Percentiles rank a stretch among this genome's conserved stretches.
These are phyloP conservation scores for Seriola rivoliana DNA, from an alignment of 2,113 vertebrate genomes.

Conservation along the genomic window DNA sequence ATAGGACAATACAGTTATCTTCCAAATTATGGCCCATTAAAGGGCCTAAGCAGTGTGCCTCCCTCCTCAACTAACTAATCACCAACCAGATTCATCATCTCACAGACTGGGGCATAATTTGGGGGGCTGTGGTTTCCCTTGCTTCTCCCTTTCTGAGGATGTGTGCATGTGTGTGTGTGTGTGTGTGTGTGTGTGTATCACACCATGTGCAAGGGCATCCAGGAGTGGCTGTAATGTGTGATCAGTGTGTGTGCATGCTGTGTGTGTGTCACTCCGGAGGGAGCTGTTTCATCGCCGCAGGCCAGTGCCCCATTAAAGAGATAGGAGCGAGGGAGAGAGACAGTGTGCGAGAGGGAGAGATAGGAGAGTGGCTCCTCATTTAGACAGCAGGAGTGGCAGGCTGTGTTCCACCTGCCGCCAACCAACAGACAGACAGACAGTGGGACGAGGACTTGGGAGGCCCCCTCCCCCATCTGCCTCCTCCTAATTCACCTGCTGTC, in stretches of 20 bases:
- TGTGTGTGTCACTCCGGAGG: conserved; percentile 60
- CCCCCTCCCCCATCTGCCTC: conserved; percentile 36
- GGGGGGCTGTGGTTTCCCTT: conserved; percentile 46
- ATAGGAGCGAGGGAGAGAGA: neutral
- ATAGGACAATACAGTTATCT: conserved; percentile 82
- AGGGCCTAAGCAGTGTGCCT: conserved; percentile 71
- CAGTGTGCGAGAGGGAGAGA: conserved; percentile 10
- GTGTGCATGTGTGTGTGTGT: conserved; percentile 9
- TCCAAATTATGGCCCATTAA: conserved; percentile 81
- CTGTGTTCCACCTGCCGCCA: conserved; percentile 68
- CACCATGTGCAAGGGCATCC: conserved; percentile 57
- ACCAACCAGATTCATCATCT: conserved; percentile 78
- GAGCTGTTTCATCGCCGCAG: conserved; percentile 66
- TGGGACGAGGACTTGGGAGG: conserved; percentile 34
- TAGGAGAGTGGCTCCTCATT: conserved; percentile 65
- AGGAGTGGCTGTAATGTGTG: conserved; percentile 63
- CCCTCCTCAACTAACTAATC: conserved; percentile 76
- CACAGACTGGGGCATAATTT: conserved; percentile 67
- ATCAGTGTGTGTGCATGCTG: conserved; percentile 61
- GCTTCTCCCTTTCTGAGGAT: conserved; percentile 14
- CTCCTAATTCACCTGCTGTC: conserved; percentile 68
- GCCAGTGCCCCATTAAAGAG: conserved; percentile 69
- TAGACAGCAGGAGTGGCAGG: conserved; percentile 56
- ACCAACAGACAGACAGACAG: conserved; percentile 34
- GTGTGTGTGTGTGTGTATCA: neutral